Conservation (phyloP, 30 jellyfish, hydroid and myxozoan genomes). For the Calvadosia cruxmelitensis region DNA sequence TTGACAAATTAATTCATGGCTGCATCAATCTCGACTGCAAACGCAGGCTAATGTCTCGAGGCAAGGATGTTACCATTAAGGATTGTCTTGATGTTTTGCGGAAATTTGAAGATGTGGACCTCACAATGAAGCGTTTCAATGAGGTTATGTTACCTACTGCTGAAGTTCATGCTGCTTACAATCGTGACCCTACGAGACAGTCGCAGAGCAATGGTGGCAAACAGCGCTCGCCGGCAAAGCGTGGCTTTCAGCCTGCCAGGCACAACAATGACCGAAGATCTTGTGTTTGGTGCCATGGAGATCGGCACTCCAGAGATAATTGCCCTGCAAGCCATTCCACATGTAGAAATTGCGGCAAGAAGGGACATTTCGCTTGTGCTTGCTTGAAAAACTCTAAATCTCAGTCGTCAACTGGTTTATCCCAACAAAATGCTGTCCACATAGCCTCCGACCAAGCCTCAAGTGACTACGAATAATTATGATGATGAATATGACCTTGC, state of each 20-base stretch:
- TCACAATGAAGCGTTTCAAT: slow-evolving; percentile 16
- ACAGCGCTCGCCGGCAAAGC: too few relatives aligned
- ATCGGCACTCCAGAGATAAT: not conserved
- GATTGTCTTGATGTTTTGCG: slow-evolving; percentile 6
- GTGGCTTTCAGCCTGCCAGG: too few relatives aligned
- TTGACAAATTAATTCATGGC: slow-evolving; percentile 20
- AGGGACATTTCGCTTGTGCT: slow-evolving; percentile 1
- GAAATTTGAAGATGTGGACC: slow-evolving; percentile 16
- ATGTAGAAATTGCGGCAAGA: slow-evolving; percentile 8
- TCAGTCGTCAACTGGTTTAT: too few relatives aligned
- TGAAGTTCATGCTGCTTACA: slow-evolving; percentile 3
- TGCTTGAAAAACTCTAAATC: too few relatives aligned
- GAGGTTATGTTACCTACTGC: not conserved
- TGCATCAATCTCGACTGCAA: slow-evolving; percentile 20
- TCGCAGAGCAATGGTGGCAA: slow-evolving; percentile 10
- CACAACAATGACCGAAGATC: not conserved
- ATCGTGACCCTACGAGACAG: slow-evolving; percentile 12
- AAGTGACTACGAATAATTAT: too few relatives aligned
- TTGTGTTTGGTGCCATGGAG: not conserved
- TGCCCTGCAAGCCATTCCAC: slow-evolving; percentile 13
- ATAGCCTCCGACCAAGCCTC: too few relatives aligned
- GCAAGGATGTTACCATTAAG: slow-evolving; percentile 1
- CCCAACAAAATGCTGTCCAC: too few relatives aligned
- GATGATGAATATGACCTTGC: too few relatives aligned
- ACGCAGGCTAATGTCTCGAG: slow-evolving; percentile 10